These are phyloP conservation scores for Papilio polyxenes DNA, from an alignment of 1,140 invertebrate genomes.

Conservation along the genomic window DNA sequence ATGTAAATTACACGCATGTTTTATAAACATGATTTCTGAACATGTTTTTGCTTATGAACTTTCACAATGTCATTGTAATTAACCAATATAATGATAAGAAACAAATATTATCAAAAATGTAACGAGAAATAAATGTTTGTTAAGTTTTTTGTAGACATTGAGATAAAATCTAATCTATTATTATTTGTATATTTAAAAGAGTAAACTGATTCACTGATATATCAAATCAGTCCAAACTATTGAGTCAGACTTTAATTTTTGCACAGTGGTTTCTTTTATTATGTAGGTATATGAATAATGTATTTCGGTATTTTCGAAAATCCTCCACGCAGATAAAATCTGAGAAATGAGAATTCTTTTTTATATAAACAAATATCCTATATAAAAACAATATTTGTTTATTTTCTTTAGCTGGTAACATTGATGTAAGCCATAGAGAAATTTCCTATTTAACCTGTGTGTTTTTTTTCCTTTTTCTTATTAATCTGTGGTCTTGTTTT, in stretches of 20 bases:
- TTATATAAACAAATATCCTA: too few relatives aligned
- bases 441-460: background rate
- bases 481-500: background rate
- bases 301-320: too few relatives aligned
- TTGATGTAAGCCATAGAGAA: too few relatives aligned
- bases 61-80: constrained; percentile 5
- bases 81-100: background rate
- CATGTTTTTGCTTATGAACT: background rate
- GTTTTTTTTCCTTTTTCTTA: background rate
- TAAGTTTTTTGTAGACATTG: background rate
- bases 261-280: too few relatives aligned
- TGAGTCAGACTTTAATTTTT: too few relatives aligned
- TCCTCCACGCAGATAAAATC: too few relatives aligned
- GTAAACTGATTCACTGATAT: too few relatives aligned
- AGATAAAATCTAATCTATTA: background rate
- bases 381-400: too few relatives aligned
- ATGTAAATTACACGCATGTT: background rate
- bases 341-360: too few relatives aligned
- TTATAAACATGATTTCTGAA: background rate
- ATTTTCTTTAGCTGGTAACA: background rate
- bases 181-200: background rate
- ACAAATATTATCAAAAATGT: background rate
- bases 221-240: too few relatives aligned
- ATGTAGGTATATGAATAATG: too few relatives aligned
- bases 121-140: background rate